Conservation (phyloP, 2,797 vertebrate genomes). For the Sciurus vulgaris region DNA sequence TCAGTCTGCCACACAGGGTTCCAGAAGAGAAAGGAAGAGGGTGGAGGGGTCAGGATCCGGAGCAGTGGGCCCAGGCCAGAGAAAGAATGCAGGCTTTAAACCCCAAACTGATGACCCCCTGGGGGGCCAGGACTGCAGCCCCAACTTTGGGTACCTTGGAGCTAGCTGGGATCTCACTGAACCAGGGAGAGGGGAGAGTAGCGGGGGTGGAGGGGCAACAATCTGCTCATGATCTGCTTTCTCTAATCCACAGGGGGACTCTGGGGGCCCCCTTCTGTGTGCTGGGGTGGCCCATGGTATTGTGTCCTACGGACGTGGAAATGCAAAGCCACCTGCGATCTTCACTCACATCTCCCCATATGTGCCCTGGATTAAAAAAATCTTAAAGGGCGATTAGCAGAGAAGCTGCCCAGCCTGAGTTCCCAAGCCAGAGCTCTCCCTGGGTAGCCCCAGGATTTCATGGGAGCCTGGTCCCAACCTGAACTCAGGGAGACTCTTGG, state of each 20-base stretch:
- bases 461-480: neutral
- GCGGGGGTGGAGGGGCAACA: too few species aligned
- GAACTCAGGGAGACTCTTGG: neutral
- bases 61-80: neutral
- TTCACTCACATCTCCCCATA: conserved; percentile 54
- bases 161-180: neutral
- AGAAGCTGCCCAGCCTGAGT: neutral
- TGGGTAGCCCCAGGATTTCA: neutral
- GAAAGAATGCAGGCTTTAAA: neutral
- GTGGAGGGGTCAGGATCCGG: neutral
- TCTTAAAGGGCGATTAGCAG: neutral
- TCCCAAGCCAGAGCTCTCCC: neutral
- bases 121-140: neutral
- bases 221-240: neutral
- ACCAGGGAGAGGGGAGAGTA: neutral
- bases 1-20: neutral
- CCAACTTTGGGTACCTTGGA: neutral
- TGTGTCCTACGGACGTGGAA: accelerated
- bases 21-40: neutral
- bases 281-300: conserved; percentile 57
- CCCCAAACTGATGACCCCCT: neutral
- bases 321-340: neutral
- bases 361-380: conserved; percentile 58
- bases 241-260: conserved; percentile 57
- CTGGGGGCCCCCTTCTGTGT: conserved; percentile 63